Base-by-base conservation (phyloP, 1,140 invertebrate genomes). In the Tetraneura akinire region DNA sequence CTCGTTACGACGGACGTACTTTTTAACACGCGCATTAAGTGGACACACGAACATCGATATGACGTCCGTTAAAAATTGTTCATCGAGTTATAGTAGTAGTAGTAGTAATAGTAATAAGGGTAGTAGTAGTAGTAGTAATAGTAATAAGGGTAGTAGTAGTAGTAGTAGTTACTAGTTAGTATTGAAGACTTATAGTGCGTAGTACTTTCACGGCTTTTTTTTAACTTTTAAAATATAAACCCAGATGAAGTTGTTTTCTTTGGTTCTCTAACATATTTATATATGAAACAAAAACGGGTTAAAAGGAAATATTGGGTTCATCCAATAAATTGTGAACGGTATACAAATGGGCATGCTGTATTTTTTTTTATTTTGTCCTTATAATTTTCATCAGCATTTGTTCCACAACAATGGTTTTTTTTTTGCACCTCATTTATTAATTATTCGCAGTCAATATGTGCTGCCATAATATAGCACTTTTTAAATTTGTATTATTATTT, bases 321-420 rank as follows among this genome's bases (percentile, higher is more conserved):
- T 68, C n/a, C 64, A 68, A 68, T 47, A 45, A 68, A 68, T 68
- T 45, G 64, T 68, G 64, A 68, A 68, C 64, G 37, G n/a, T 68
- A 23, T 68, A 68, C 64, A 68, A 68, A 68, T 68, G 37, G 37
- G 0, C 37, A 68, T 68, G 64, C 64, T 5, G 64, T 2, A 68
- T 68, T 68, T 68, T 68, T 68, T 68, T 45, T 68, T 18, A 18
- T 66, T 66, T 45, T 66, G 37, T 66, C 64, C 18, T 66, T 66
- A 18, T 66, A 66, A 9, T 68, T 68, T 45, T 45, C 64, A 37
- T 68, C 64, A 23, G 64, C 64, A 37, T 32, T n/a, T 45, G 64
- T 68, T 42, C 64, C 64, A 45, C 23, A 47, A 70, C 21, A 70
- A 70, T 70, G 66, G 66, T n/a, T 29, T 37, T n/a, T n/a, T 70